Conservation (phyloP, 2,113 vertebrate species). For the Eptesicus fuscus region DNA sequence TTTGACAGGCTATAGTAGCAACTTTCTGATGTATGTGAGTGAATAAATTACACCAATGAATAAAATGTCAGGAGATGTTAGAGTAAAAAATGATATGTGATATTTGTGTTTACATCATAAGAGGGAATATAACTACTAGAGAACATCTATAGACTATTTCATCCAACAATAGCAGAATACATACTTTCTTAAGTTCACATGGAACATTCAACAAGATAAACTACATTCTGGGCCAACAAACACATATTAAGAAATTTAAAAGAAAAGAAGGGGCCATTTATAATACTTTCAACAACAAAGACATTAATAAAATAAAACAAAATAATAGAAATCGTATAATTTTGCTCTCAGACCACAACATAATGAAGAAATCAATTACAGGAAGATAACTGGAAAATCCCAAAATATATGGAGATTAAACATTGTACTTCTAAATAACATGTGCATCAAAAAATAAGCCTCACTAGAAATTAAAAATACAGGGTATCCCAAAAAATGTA, state of each 20-base stretch:
- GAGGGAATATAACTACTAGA: not conserved
- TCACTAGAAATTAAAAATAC: not conserved
- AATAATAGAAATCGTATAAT: not conserved
- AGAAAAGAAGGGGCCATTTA: no score
- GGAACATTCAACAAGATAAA: not conserved
- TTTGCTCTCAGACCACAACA: not conserved
- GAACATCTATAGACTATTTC: not conserved
- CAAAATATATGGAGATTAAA: not conserved
- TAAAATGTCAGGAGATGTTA: not conserved
- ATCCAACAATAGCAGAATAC: not conserved
- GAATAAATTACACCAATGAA: not conserved
- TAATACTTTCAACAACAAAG: no score
- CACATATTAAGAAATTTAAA: not conserved
- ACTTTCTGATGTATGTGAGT: not conserved
- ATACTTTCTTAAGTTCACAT: not conserved
- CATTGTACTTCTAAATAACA: not conserved
- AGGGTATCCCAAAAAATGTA: no score
- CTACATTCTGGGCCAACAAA: not conserved
- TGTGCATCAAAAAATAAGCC: not conserved
- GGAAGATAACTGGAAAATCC: not conserved
- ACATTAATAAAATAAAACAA: not conserved
- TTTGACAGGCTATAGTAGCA: conserved; percentile 9
- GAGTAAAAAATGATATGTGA: not conserved
- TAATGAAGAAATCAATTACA: not conserved
- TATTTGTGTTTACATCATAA: not conserved